phyloP scores from a whole-genome alignment of 2,888 invertebrate species.

The Drosophila fulvimacula region DNA sequence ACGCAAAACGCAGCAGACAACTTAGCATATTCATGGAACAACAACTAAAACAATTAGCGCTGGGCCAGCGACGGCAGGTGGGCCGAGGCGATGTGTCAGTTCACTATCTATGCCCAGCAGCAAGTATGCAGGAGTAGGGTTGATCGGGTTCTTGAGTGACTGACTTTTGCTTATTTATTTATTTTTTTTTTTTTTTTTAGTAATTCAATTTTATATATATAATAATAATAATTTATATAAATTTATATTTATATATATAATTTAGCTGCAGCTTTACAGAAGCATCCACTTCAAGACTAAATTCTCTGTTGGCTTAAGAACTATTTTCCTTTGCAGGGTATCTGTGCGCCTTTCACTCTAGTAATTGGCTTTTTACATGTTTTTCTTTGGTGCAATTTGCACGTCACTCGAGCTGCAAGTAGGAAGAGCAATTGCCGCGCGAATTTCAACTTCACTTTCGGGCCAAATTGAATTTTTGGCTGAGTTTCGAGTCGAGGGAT shows the following conservation, averaged over 20 bases:
- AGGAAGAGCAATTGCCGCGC: slow-evolving; percentile 57
- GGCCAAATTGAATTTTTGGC: slow-evolving; percentile 52
- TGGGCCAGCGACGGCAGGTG: slow-evolving; percentile 58
- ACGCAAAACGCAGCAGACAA: slow-evolving; percentile 68
- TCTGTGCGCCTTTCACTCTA: not conserved
- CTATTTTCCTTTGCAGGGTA: slow-evolving; percentile 22
- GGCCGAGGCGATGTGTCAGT: slow-evolving; percentile 45
- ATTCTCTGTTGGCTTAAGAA: no score
- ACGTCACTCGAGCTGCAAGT: slow-evolving; percentile 71
- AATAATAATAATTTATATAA: no score
- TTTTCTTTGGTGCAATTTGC: slow-evolving; percentile 58
- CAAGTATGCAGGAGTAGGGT: not conserved
- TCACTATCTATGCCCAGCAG: slow-evolving; percentile 27
- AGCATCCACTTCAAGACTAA: no score
- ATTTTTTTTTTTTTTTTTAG: no score
- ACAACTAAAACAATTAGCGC: slow-evolving; percentile 76
- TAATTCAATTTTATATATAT: no score
- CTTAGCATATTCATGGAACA: slow-evolving; percentile 78
- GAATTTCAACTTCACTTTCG: slow-evolving; percentile 52
- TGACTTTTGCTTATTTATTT: not conserved
- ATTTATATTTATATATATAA: no score
- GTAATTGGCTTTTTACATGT: not conserved
- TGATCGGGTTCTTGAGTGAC: not conserved
- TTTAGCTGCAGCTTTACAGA: not conserved
- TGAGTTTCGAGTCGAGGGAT: slow-evolving; percentile 27